These are phyloP conservation scores for Cotesia typhae DNA, from an alignment of 1,140 invertebrate genomes.

Conservation along the genomic window DNA sequence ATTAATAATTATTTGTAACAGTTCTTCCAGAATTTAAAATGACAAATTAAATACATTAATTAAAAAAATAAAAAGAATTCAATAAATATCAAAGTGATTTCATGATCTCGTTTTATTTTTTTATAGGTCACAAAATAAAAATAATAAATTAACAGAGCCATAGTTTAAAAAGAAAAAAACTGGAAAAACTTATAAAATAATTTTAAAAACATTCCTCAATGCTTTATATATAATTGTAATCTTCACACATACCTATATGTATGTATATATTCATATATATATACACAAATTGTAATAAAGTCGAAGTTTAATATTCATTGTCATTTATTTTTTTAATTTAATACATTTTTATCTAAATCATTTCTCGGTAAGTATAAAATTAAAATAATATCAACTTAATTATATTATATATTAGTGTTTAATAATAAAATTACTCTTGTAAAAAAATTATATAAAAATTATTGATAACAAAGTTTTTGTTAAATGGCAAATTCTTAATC, in stretches of 20 bases:
- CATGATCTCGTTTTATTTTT: constrained; percentile 64
- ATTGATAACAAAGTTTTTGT: too few relatives aligned
- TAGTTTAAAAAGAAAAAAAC: constrained; percentile 33
- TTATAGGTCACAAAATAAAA: constrained; percentile 51
- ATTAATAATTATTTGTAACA: too few relatives aligned
- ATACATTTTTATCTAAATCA: not conserved
- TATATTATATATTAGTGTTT: too few relatives aligned
- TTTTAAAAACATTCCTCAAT: constrained; percentile 57
- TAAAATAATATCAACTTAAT: too few relatives aligned
- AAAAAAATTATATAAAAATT: too few relatives aligned
- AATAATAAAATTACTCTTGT: too few relatives aligned
- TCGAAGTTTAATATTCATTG: constrained; percentile 30
- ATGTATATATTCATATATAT: constrained; percentile 48
- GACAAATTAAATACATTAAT: not conserved
- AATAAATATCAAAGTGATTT: constrained; percentile 40
- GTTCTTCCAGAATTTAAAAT: not conserved
- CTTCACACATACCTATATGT: constrained; percentile 50
- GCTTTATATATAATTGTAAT: constrained; percentile 61
- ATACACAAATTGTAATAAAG: constrained; percentile 48
- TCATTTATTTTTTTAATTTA: constrained; percentile 6
- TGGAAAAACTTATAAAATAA: constrained; percentile 42
- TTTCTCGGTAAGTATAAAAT: not conserved
- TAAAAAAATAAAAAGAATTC: not conserved
- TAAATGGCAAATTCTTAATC: too few relatives aligned
- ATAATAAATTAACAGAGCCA: constrained; percentile 19